phyloP scores from a whole-genome alignment of 2,888 invertebrate species.

The Pimpla rufipes region DNA sequence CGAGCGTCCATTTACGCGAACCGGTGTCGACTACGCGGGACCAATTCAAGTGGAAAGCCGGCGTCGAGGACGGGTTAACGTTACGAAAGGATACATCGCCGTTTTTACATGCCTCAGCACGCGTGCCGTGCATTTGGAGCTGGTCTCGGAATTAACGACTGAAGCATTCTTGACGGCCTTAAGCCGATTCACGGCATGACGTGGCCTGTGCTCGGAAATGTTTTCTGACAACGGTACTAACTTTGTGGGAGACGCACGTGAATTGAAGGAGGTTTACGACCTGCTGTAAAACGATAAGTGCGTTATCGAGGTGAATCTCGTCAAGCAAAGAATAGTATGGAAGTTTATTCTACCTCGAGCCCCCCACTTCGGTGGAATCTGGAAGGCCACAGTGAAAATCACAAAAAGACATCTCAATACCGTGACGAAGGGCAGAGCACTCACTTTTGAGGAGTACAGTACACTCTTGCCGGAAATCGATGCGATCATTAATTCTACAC shows the following conservation, averaged over 20 bases:
- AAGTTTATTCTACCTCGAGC: constrained; percentile 17
- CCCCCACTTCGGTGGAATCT: constrained; percentile 30
- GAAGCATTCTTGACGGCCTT: too few species aligned
- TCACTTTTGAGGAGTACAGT: constrained; percentile 71
- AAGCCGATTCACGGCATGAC: too few species aligned
- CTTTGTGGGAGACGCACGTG: constrained; percentile 59
- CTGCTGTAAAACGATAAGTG: not conserved
- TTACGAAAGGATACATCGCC: constrained; percentile 38
- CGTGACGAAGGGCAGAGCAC: constrained; percentile 28
- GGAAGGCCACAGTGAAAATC: constrained; percentile 24
- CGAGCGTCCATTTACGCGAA: constrained; percentile 73
- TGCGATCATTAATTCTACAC: constrained; percentile 67
- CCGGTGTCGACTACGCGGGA: constrained; percentile 62
- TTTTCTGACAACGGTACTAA: too few species aligned
- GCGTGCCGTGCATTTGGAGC: constrained; percentile 76
- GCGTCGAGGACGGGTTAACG: constrained; percentile 64
- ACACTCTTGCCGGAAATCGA: constrained; percentile 70
- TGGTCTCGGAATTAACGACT: constrained; percentile 45
- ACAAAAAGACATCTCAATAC: constrained; percentile 40
- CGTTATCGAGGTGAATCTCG: constrained; percentile 3
- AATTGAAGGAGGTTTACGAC: constrained; percentile 29
- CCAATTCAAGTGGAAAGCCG: constrained; percentile 67
- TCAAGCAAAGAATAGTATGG: constrained; percentile 3
- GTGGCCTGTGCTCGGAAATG: too few species aligned
- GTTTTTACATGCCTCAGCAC: constrained; percentile 32